Percentiles rank a stretch among this genome's conserved stretches.
Conservation (phyloP, 2,797 vertebrate species). For the Sciaenops ocellatus region DNA sequence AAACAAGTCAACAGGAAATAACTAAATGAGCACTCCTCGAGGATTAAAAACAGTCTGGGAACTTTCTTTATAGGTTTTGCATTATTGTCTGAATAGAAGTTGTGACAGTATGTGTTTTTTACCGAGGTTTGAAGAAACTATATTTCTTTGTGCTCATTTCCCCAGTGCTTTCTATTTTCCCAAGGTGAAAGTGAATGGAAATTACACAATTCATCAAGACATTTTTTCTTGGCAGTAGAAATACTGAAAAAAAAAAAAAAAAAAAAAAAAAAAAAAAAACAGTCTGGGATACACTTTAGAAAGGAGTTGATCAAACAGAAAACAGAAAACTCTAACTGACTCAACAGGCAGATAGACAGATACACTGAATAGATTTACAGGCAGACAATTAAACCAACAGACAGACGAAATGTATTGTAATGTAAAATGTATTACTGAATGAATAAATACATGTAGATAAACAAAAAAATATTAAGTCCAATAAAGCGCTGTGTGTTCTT, state of each 20-base stretch:
- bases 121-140: neutral
- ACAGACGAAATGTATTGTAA: neutral
- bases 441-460: neutral
- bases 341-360: neutral
- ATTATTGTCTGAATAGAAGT: constrained; percentile 42
- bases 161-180: constrained; percentile 15
- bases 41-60: constrained; percentile 62
- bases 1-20: constrained; percentile 77
- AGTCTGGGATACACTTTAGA: neutral
- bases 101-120: constrained; percentile 34
- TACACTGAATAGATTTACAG: neutral
- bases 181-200: constrained; percentile 33
- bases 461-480: too few species aligned
- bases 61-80: constrained; percentile 61
- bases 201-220: constrained; percentile 30
- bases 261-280: neutral
- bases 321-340: neutral
- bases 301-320: neutral
- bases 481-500: neutral
- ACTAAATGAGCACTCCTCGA: constrained; percentile 67
- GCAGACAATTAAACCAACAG: neutral
- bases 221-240: neutral
- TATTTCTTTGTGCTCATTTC: constrained; percentile 33
- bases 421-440: neutral
- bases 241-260: neutral